phyloP scores from a whole-genome alignment of 1,140 invertebrate genomes.

The Zeugodacus cucurbitae region DNA sequence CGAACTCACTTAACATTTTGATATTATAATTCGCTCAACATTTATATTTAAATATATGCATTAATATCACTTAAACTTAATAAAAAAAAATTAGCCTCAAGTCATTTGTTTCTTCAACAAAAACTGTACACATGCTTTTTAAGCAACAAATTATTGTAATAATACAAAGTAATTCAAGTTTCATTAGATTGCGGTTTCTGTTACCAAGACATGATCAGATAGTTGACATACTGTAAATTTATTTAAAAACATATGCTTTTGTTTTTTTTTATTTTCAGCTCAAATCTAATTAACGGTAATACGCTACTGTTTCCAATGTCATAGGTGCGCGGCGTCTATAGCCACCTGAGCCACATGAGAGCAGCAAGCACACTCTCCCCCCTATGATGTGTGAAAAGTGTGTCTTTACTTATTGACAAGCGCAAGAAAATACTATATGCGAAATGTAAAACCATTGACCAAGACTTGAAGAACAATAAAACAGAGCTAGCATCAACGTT shows the following conservation, averaged over 20 bases:
- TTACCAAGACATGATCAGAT: not conserved
- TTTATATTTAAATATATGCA: too few species aligned
- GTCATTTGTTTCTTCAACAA: too few species aligned
- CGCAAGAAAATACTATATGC: slow-evolving; percentile 3
- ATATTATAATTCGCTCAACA: too few species aligned
- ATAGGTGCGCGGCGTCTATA: not conserved
- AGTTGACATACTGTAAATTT: not conserved
- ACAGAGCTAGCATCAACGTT: not conserved
- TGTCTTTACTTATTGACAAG: not conserved
- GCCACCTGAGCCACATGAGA: too few species aligned
- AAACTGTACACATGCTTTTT: too few species aligned
- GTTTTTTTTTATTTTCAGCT: slow-evolving; percentile 12
- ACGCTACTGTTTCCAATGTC: slow-evolving; percentile 1
- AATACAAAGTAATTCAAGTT: not conserved
- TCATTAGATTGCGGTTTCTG: not conserved
- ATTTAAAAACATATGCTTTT: not conserved
- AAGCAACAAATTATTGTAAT: too few species aligned
- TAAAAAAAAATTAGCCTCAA: too few species aligned
- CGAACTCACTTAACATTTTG: too few species aligned
- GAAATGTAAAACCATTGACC: not conserved
- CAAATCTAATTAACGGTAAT: slow-evolving; percentile 37
- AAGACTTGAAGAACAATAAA: not conserved
- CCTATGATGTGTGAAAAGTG: slow-evolving; percentile 8
- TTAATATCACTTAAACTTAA: too few species aligned
- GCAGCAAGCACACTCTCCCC: not conserved